A percentile compares a stretch with the other conserved stretches of the same genome.
Conservation (phyloP, 92 coral and sea anemone genomes). For the Nematostella vectensis region DNA sequence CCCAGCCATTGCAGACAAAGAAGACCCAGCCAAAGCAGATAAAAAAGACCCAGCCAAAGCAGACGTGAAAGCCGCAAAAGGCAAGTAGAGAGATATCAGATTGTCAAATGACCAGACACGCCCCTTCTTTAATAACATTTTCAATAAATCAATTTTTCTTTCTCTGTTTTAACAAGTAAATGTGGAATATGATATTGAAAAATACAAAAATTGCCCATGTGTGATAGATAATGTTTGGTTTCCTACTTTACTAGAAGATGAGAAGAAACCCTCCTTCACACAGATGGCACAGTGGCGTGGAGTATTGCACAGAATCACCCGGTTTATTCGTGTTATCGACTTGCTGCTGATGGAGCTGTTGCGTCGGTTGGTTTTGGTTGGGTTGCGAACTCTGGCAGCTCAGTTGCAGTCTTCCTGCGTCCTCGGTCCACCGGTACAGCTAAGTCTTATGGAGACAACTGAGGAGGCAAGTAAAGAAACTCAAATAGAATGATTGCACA, state of each 20-base stretch:
- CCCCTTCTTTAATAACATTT: too few relatives aligned
- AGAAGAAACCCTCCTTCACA: conserved; percentile 52
- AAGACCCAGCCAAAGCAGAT: conserved; percentile 14
- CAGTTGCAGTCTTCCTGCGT: conserved; percentile 54
- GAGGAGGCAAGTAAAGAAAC: conserved; percentile 19
- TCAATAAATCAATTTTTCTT: too few relatives aligned
- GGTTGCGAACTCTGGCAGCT: conserved; percentile 64
- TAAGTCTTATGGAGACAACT: conserved; percentile 54
- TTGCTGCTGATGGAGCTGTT: conserved; percentile 85
- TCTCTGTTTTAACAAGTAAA: too few relatives aligned
- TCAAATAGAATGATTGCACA: too few relatives aligned
- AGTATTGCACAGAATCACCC: conserved; percentile 64
- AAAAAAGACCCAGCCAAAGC: conserved; percentile 31
- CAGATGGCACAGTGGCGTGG: conserved; percentile 95
- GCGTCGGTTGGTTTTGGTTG: conserved; percentile 75
- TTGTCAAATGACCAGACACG: too few relatives aligned
- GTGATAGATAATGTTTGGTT: too few relatives aligned
- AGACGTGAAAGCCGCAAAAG: too few relatives aligned
- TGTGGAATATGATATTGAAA: too few relatives aligned
- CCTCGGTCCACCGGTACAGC: conserved; percentile 25
- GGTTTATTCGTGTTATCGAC: conserved; percentile 79
- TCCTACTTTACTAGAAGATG: too few relatives aligned
- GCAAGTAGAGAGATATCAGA: too few relatives aligned
- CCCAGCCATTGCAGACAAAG: conserved; percentile 12
- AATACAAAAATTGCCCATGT: too few relatives aligned